Conservation (phyloP, 2,113 vertebrate genomes). For the Ibidorhyncha struthersii region DNA sequence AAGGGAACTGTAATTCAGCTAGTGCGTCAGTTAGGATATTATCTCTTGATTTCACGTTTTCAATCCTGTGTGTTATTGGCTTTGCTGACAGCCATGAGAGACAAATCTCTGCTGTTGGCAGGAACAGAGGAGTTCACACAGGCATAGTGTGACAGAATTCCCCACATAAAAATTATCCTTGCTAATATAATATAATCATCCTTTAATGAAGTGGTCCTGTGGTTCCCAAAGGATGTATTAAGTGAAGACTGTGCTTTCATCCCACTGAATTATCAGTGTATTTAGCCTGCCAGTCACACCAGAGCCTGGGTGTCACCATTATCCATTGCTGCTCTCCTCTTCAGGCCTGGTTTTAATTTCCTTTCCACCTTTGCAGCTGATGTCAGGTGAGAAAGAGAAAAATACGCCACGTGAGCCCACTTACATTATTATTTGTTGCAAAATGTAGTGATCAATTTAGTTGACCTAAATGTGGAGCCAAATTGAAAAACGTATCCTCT, state of each 20-base stretch:
- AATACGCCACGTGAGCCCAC: neutral
- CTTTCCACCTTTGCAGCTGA: neutral
- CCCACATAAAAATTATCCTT: conserved; percentile 33
- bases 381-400: neutral
- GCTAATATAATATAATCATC: conserved; percentile 36
- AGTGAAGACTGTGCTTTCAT: neutral
- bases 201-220: conserved; percentile 44
- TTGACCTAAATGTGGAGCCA: neutral
- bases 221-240: neutral
- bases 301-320: neutral
- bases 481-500: neutral
- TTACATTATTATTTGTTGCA: neutral
- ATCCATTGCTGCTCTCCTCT: neutral
- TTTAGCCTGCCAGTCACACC: conserved; percentile 20
- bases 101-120: conserved; percentile 41
- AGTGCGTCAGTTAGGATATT: neutral
- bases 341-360: neutral
- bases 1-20: neutral
- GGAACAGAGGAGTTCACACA: neutral
- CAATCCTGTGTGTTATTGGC: neutral
- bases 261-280: neutral
- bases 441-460: neutral
- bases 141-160: conserved; percentile 16
- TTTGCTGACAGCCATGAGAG: neutral
- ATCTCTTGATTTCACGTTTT: conserved; percentile 23